Conservation (phyloP, 2,888 invertebrate genomes). For the Tinea trinotella region DNA sequence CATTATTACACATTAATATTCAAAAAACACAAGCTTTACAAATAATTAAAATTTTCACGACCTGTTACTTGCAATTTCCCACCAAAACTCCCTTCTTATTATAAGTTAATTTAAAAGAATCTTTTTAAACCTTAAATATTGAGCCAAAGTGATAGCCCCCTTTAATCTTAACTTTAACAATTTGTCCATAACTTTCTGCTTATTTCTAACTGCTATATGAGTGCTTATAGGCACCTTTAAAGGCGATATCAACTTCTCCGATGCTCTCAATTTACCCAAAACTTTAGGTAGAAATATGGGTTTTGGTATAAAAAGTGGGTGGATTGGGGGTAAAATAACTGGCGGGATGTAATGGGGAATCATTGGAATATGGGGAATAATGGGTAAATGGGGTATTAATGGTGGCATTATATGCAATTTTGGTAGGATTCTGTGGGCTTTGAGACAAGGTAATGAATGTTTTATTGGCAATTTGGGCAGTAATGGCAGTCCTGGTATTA, state of each 20-base stretch:
- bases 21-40: too few species aligned
- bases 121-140: slow-evolving; percentile 39
- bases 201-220: slow-evolving; percentile 22
- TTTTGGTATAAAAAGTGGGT: slow-evolving; percentile 24
- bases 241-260: not conserved
- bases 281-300: slow-evolving; percentile 24
- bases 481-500: slow-evolving; percentile 23
- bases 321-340: slow-evolving; percentile 13
- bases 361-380: slow-evolving; percentile 21
- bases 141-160: slow-evolving; percentile 37
- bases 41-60: too few species aligned
- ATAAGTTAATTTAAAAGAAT: slow-evolving; percentile 28
- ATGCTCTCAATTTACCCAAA: slow-evolving; percentile 12
- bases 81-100: too few species aligned
- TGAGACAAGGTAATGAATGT: not conserved
- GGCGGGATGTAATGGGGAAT: slow-evolving; percentile 22
- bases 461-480: not conserved
- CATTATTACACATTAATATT: too few species aligned
- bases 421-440: not conserved
- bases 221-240: slow-evolving; percentile 4
- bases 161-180: slow-evolving; percentile 36
- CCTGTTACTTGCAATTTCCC: too few species aligned
- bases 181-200: slow-evolving; percentile 32
- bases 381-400: not conserved
- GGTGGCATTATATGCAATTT: slow-evolving; percentile 22